These are phyloP conservation scores for Gallinago stenura DNA, from an alignment of 2,797 vertebrate species.

Conservation along the genomic window DNA sequence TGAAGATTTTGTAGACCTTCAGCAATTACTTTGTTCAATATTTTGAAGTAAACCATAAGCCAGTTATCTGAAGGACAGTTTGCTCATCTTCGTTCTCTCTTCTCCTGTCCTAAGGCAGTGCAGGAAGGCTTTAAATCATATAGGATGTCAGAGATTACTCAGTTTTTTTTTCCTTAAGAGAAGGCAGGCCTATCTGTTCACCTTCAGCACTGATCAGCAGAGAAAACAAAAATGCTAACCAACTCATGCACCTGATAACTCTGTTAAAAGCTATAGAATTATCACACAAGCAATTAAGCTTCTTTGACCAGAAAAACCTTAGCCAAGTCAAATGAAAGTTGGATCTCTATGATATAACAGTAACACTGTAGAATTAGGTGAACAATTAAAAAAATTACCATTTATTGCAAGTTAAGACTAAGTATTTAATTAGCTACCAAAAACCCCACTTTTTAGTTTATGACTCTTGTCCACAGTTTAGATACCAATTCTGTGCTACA, in stretches of 20 bases:
- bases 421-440: background rate
- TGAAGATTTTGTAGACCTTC: background rate
- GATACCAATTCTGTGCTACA: background rate
- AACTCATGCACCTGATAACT: background rate
- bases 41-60: background rate
- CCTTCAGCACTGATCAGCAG: background rate
- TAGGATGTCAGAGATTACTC: background rate
- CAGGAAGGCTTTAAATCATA: background rate
- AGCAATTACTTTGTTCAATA: background rate
- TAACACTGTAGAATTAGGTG: background rate
- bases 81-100: background rate
- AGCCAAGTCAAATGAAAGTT: background rate
- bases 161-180: background rate
- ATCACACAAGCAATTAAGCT: background rate
- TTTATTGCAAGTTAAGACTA: background rate
- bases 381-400: background rate
- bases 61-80: background rate
- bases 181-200: background rate
- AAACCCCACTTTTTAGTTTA: background rate
- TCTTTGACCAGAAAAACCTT: background rate
- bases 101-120: background rate
- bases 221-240: background rate
- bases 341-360: background rate
- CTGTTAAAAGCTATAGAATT: background rate
- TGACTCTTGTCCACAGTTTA: background rate